Base-by-base conservation (phyloP, 2,113 vertebrate species). In the Phalacrocorax pelagicus region DNA sequence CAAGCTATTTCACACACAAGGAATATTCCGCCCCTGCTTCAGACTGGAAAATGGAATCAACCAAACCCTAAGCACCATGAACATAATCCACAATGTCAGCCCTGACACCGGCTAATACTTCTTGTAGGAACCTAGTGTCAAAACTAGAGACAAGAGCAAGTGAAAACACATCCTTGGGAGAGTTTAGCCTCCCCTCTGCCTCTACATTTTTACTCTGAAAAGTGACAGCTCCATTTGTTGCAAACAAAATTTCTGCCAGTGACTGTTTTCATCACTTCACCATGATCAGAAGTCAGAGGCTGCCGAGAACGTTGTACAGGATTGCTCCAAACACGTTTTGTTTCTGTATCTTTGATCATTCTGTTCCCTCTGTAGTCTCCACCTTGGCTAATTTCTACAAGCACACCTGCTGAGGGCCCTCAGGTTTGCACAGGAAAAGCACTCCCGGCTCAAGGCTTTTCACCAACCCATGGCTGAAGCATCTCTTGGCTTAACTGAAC, bases 291-390 rank as follows among this genome's bases (percentile, higher is more conserved):
- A 90, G 24, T 8, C 3, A 2, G 7, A 32, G 40, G 8, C 49
- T 67, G 49, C 49, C 0, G 0, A 20, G 22, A 55, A 59, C 1
- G 3, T 4, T 2, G 14, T 12, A 13, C 0, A 12, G 62, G 44
- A 32, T 12, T 67, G n/a, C 34, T 61, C 86, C n/a, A 27, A 30
- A 81, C 8, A 11, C 0, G 1, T 32, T 51, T 46, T 3, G 36
- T n/a, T 81, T 62, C 21, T 23, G 1, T 2, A 17, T 6, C 42
- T 65, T 8, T 8, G 4, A 7, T n/a, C n/a, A 5, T 20, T 30
- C 32, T 12, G 2, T 7, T 26, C 18, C 18, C 21, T 29, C 15
- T 4, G n/a, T 4, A 24, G 22, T n/a, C 36, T 22, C 78, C 10
- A 8, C 9, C 3, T 2, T 1, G 34, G 61, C n/a, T 7, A 2